A percentile compares a stretch with the other conserved stretches of the same genome.
Evolutionary conservation across 2,797 vertebrate species (phyloP).

Genomic region (Sebastes minor): DNA sequence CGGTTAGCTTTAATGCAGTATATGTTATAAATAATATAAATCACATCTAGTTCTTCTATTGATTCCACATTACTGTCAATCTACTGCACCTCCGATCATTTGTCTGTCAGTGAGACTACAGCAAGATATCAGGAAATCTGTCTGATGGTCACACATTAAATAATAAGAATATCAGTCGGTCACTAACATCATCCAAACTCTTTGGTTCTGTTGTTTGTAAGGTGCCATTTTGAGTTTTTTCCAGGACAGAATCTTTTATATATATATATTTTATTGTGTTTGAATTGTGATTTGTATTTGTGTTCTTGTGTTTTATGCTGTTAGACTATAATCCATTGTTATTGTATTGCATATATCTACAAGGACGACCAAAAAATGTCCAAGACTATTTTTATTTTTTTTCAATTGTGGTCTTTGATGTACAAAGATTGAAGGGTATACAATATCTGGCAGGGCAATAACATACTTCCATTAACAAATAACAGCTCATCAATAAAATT

Average conservation of each 20-base stretch:
- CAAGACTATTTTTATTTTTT: not conserved
- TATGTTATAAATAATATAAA: conserved; percentile 64
- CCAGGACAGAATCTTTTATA: not conserved
- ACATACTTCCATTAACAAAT: not conserved
- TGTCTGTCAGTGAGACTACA: conserved; percentile 12
- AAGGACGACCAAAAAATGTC: not conserved
- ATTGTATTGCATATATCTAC: not conserved
- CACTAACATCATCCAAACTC: not conserved
- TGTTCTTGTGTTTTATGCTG: not conserved
- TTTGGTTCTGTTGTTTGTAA: not conserved
- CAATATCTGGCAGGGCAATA: not conserved
- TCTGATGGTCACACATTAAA: not conserved
- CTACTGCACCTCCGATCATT: conserved; percentile 28
- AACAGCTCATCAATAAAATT: not conserved
- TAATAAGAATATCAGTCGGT: not conserved
- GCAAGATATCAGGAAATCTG: conserved; percentile 9
- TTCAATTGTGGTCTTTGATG: not conserved
- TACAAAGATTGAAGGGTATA: not conserved
- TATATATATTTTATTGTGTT: not conserved
- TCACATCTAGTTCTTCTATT: conserved; percentile 46
- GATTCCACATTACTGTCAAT: conserved; percentile 46
- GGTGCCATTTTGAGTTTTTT: not conserved
- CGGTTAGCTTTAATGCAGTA: conserved; percentile 54
- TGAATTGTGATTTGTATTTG: not conserved
- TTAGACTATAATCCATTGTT: not conserved